Evolutionary conservation across 2,797 vertebrate genomes (phyloP), one percentile per base, ranked within the genome.

Genomic region (Enteromius radiatus): DNA sequence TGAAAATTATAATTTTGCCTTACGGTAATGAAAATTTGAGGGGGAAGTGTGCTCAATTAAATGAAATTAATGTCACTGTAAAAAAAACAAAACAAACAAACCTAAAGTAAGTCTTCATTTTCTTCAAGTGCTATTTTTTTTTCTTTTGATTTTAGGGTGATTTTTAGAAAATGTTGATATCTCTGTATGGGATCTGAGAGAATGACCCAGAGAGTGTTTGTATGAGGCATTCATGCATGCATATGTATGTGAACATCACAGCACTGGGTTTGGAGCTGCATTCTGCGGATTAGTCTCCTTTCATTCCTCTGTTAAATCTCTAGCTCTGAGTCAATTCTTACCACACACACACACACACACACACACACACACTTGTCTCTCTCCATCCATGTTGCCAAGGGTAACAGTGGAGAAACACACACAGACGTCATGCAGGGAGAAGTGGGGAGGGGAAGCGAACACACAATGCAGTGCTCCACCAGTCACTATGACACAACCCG

Each of bases 311-410:
- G 90, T 89, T 92, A 87, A 89, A 90, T 88, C 84, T 87, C 74
- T 81, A 90, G 91, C 87, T 78, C 85, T 88, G 88, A 89, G 81
- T 81, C 77, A 71, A 88, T 91, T 92, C 89, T 90, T 79, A 68
- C 90, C 85, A 87, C 84, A 89, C 88, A 91, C 84, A 90, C 38
- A 41, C 38, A 33, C 88, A 91, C 84, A 90, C 38, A 41, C 38
- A 33, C 91, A 87, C 88, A 49, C 47, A 92, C 85, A 89, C 89
- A 87, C 88, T 90, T 91, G 90, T 92, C 90, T 87, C 86, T 92
- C 73, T 84, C 89, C 88, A 91, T 93, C 91, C 87, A 92, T 87
- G 94, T 94, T 94, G 93, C 93, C 93, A 92, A 80, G 94, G 93
- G 94, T 93, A 92, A 95, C 94, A 85, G 88, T 81, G 88, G 88